Evolutionary conservation across 1,140 invertebrate genomes (phyloP).

Genomic region (Eriosoma lanigerum): DNA sequence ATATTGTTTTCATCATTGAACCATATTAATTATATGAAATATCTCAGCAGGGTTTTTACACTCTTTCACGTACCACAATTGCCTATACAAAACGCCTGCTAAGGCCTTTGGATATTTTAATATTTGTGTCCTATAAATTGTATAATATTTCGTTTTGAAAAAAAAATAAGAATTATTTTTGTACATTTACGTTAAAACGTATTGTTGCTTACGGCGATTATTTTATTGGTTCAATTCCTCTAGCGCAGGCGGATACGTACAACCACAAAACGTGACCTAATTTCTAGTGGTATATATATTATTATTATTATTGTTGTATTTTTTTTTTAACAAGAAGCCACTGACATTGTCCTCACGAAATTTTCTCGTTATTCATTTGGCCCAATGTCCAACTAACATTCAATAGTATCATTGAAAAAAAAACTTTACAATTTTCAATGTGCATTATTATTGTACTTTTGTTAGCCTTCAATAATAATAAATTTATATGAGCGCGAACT

Average conservation of each 20-base stretch:
- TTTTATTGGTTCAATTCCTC: not conserved
- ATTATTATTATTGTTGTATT: conserved; percentile 9
- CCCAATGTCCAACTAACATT: conserved; percentile 14
- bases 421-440: conserved; percentile 14
- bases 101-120: not conserved
- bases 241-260: not conserved
- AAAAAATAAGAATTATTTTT: too few species aligned
- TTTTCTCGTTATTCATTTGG: conserved; percentile 31
- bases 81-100: conserved; percentile 40
- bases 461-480: conserved; percentile 22
- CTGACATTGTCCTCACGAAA: conserved; percentile 46
- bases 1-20: too few species aligned
- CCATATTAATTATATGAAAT: too few species aligned
- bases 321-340: conserved; percentile 20
- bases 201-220: not conserved
- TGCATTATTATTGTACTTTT: not conserved
- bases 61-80: conserved; percentile 21
- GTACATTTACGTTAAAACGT: too few species aligned
- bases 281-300: conserved; percentile 8
- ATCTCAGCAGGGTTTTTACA: not conserved
- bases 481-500: not conserved
- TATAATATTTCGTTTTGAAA: too few species aligned
- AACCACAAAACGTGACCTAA: conserved; percentile 18
- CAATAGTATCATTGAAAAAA: conserved; percentile 22
- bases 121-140: not conserved